Evolutionary conservation across 1,140 invertebrate genomes (phyloP), one percentile per base, ranked within the genome.

Genomic region (Hestina assimilis): DNA sequence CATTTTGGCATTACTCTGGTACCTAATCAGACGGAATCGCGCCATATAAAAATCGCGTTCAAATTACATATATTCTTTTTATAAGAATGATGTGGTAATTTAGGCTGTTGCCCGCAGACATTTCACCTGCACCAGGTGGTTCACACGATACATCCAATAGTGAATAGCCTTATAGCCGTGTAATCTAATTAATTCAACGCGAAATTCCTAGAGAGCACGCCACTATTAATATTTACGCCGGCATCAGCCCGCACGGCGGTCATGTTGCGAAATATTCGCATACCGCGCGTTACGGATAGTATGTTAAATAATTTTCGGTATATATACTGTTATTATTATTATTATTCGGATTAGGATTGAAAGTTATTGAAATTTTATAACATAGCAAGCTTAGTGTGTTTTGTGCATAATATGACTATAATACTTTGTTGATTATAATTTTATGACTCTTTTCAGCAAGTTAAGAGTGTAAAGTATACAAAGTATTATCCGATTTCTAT

Each of bases 171-270:
- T 35, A 38, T 26, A 26, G 47, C 5, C 40, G 47, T 28, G 43
- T 59, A 59, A 60, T 68, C 54, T 57, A 64, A 64, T 61, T 59
- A 47, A 66, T 63, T 56, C 58, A 55, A 47, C 55, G 21, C 55
- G 26, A 67, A 66, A 57, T 65, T 64, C 62, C 62, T 42, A 69
- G 58, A 61, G 58, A 38, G 58, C 52, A 53, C 38, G 47, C 35
- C 47, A 62, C 54, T 59, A 65, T 65, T 51, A 65, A 66, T 62
- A 62, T 65, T 64, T 59, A 69, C 42, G 47, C 51, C 48, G 20
- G 17, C 55, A 50, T 60, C 38, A 60, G 51, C 42, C 17, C 38
- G 46, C 52, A 29, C 19, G 46, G 17, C 24, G 21, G 4, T 17
- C 5, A 24, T 23, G 17, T 53, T 53, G 50, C 52, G 54, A 57